A percentile compares a stretch with the other conserved stretches of the same genome.
Conservation (phyloP, 2,797 vertebrate species). For the Pangasius sanitwongsei region DNA sequence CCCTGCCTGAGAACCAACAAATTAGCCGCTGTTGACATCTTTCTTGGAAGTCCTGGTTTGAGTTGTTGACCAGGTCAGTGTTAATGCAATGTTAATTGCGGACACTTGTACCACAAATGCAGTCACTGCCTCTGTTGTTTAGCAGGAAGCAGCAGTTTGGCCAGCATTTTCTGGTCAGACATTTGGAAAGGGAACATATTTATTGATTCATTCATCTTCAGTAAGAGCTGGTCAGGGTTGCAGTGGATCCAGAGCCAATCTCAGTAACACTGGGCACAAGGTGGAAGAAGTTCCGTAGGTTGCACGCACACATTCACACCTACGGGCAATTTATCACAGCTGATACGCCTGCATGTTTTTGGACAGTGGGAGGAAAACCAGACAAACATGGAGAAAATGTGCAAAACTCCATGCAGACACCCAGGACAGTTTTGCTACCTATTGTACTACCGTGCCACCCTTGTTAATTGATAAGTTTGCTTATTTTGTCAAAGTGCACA, state of each 20-base stretch:
- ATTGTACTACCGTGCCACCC: not conserved
- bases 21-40: slow-evolving; percentile 28
- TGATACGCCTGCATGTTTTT: not conserved
- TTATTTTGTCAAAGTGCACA: not conserved
- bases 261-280: not conserved
- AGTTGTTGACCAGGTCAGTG: not conserved
- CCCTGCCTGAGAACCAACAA: slow-evolving; percentile 19
- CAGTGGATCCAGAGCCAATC: not conserved
- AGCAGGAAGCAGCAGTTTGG: not conserved
- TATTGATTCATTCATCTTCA: not conserved
- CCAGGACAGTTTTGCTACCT: not conserved
- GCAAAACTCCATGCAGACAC: not conserved
- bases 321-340: not conserved
- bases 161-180: not conserved
- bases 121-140: not conserved
- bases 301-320: not conserved
- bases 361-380: not conserved
- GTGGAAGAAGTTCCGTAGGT: not conserved
- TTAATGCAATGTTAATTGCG: not conserved
- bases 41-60: not conserved
- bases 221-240: too few species aligned
- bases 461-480: not conserved
- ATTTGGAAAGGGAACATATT: not conserved
- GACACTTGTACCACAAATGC: not conserved
- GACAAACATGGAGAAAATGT: not conserved